Conservation (phyloP, 2,113 vertebrate genomes). For the Irena cyanogastra region DNA sequence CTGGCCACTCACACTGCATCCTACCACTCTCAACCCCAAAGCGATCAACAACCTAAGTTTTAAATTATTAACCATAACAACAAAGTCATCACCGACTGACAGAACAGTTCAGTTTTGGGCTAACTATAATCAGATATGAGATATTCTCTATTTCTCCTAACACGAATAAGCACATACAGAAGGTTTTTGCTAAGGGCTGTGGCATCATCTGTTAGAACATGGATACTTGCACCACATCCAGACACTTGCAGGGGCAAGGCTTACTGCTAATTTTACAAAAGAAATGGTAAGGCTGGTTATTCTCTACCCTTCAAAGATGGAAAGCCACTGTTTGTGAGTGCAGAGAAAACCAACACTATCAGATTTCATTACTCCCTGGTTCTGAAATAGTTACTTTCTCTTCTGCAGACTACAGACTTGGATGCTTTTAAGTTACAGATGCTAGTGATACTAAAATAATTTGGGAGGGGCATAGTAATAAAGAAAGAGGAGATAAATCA, state of each 20-base stretch:
- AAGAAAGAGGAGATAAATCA: background rate
- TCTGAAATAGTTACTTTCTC: background rate
- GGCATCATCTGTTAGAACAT: conserved; percentile 69
- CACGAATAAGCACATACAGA: conserved; percentile 67
- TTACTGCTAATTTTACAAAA: conserved; percentile 73
- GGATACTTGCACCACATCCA: conserved; percentile 69
- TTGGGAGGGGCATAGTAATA: accelerated
- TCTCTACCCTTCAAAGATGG: background rate
- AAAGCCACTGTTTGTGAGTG: background rate
- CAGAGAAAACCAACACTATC: background rate
- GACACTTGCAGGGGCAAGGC: conserved; percentile 67
- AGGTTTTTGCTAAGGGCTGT: conserved; percentile 67
- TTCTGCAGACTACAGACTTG: background rate
- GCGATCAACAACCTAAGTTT: background rate
- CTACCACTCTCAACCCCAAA: background rate
- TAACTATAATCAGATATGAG: background rate
- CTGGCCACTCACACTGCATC: background rate
- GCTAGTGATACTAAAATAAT: background rate
- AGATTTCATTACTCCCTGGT: background rate
- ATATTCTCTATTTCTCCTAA: background rate
- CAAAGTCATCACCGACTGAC: background rate
- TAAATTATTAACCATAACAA: background rate
- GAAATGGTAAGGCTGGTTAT: conserved; percentile 24
- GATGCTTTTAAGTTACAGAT: background rate
- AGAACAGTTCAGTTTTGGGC: background rate